Evolutionary conservation across 2,888 invertebrate genomes (phyloP).

Genomic region (Arge pagana): DNA sequence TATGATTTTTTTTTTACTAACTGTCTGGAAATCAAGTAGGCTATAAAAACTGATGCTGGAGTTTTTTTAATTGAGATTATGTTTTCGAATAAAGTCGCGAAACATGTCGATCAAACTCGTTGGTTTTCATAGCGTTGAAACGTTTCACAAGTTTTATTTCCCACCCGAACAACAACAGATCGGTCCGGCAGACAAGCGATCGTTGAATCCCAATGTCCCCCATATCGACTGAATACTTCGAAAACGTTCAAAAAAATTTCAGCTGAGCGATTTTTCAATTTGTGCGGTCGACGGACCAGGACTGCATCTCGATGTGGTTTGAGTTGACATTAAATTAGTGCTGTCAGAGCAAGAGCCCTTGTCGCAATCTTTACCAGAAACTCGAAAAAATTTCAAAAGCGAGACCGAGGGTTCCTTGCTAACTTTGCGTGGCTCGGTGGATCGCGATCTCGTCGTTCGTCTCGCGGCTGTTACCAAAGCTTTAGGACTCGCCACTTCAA

Average conservation of each 20-base stretch:
- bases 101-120: too few species aligned
- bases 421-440: constrained; percentile 42
- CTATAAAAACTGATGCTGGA: too few species aligned
- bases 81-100: too few species aligned
- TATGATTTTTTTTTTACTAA: too few species aligned
- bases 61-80: too few species aligned
- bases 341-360: constrained; percentile 23
- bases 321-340: constrained; percentile 4
- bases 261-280: constrained; percentile 1
- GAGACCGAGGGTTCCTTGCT: constrained; percentile 38
- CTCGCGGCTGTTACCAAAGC: constrained; percentile 35
- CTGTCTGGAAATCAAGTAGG: too few species aligned
- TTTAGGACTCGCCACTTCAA: constrained; percentile 40
- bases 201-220: neutral
- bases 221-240: too few species aligned
- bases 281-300: neutral
- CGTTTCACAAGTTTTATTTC: too few species aligned
- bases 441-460: constrained; percentile 39
- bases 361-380: constrained; percentile 33
- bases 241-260: neutral
- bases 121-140: too few species aligned
- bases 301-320: neutral
- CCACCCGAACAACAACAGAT: too few species aligned
- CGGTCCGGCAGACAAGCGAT: neutral
- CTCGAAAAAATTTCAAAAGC: constrained; percentile 46